phyloP scores from a whole-genome alignment of 1,140 invertebrate genomes.

The Ips typographus region DNA sequence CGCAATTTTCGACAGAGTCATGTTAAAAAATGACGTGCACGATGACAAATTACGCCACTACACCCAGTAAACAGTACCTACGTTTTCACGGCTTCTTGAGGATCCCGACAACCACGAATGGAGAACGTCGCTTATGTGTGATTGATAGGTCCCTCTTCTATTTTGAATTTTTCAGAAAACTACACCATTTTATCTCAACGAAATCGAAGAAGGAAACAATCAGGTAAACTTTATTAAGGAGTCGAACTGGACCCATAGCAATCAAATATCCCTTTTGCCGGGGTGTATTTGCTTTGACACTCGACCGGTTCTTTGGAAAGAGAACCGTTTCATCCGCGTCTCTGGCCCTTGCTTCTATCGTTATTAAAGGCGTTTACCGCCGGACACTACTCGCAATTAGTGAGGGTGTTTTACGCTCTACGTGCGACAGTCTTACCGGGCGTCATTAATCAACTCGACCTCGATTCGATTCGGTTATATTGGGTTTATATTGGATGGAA shows the following conservation, averaged over 20 bases:
- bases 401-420: conserved; percentile 23
- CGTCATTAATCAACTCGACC: conserved; percentile 13
- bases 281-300: conserved; percentile 20
- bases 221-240: too few species aligned
- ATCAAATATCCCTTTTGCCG: conserved; percentile 18
- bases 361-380: conserved; percentile 26
- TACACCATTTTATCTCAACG: not conserved
- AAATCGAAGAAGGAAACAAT: not conserved
- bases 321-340: conserved; percentile 5
- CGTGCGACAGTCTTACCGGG: conserved; percentile 18
- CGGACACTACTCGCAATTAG: conserved; percentile 27
- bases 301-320: conserved; percentile 9
- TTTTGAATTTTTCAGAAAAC: too few species aligned
- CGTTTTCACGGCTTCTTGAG: conserved; percentile 12
- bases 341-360: conserved; percentile 11
- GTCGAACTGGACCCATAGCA: not conserved
- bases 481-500: not conserved
- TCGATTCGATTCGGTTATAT: conserved; percentile 5
- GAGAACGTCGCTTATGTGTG: conserved; percentile 7
- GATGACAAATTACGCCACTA: conserved; percentile 14
- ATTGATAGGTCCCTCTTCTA: conserved; percentile 1
- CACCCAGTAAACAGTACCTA: conserved; percentile 13
- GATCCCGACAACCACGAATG: not conserved
- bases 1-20: conserved; percentile 11
- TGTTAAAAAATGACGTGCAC: conserved; percentile 18